Base-by-base conservation (phyloP, 2,797 vertebrate species). In the Rhincodon typus region DNA sequence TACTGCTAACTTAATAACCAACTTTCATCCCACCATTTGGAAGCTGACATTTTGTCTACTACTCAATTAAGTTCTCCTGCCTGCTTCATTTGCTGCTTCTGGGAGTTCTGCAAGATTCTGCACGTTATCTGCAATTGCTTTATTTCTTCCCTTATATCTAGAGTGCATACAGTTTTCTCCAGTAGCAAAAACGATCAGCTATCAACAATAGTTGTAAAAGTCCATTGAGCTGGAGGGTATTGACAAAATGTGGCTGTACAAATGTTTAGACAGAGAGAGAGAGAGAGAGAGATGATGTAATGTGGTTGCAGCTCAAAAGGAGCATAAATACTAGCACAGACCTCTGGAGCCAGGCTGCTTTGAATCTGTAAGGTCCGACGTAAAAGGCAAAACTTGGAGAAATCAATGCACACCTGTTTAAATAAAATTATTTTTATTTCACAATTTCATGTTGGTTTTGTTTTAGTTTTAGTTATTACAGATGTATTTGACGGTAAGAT, bases 371-470 rank as follows among this genome's bases (percentile, higher is more conserved):
- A 72, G 19, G 19, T 74, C 67, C 57, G 21, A 25, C 23, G 4
- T n/a, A 38, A 2, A 67, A 67, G 34, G 2, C 27, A 95, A 95
- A 13, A 19, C 70, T 95, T 74, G 50, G 69, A 74, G 17, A 15
- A 77, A 95, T 95, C 94, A 77, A 53, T 34, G 4, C 25, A 74
- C 42, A 74, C 27, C 46, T 50, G 69, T 53, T 74, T 50, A 74
- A 95, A 95, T 77, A 53, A 95, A 42, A 50, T 62, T 66, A 66
- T 50, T 95, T 95, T 95, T 57, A 95, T 77, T 95, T 95, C 70
- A 95, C 42, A 95, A 77, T 95, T 94, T 17, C 27, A 74, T n/a
- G 7, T 53, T 27, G 94, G 70, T 74, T 50, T 77, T 57, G 70
- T 95, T 95, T 93, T 77, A 38, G 7, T 15, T 94, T 94, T 94